phyloP scores from a whole-genome alignment of 2,797 vertebrate genomes.

The Thamnophis elegans region DNA sequence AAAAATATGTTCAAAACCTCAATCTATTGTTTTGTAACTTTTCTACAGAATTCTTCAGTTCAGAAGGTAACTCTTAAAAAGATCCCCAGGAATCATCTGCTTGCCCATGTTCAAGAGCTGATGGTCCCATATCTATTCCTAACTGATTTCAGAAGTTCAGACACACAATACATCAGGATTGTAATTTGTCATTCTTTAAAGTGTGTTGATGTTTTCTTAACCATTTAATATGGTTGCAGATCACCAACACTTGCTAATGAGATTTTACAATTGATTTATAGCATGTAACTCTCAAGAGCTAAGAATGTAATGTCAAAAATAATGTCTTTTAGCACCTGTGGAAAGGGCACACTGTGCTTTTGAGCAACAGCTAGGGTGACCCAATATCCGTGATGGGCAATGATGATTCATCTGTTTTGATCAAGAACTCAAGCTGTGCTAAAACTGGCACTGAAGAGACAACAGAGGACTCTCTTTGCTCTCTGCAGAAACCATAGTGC shows the following conservation, averaged over 20 bases:
- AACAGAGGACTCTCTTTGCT: background rate
- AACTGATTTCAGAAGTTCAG: constrained; percentile 8
- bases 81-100: background rate
- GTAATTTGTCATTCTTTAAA: background rate
- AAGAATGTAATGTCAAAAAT: background rate
- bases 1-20: too few species aligned
- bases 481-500: background rate
- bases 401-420: background rate
- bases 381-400: background rate
- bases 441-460: background rate
- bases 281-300: background rate
- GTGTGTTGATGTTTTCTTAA: background rate
- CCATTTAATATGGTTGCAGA: background rate
- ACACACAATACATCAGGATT: background rate
- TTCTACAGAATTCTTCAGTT: too few species aligned
- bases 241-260: background rate
- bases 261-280: background rate
- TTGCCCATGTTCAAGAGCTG: background rate
- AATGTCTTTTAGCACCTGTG: background rate
- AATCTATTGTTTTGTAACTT: too few species aligned
- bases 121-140: constrained; percentile 18
- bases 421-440: background rate
- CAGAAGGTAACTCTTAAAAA: too few species aligned
- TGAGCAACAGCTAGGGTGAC: background rate
- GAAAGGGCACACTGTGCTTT: background rate